Base-by-base conservation (phyloP, 2,113 vertebrate genomes). In the Euleptes europaea region DNA sequence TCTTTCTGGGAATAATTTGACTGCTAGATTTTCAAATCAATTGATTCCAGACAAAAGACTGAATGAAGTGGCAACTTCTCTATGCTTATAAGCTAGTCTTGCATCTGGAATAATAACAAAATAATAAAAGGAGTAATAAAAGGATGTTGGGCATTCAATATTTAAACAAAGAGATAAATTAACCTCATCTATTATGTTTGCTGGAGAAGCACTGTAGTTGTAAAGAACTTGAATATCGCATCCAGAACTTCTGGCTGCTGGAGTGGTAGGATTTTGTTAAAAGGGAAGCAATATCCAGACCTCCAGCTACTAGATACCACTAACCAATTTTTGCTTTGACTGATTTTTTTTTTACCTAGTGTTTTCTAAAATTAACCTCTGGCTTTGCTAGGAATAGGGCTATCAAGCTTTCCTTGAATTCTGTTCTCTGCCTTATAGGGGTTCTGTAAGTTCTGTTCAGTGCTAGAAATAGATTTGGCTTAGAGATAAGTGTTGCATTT, bases 131-230 rank as follows among this genome's bases (percentile, higher is more conserved):
- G n/a, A n/a, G n/a, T 73, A 70, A 87, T 78, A 3, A 60, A n/a
- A 42, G 73, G 26, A 57, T 54, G 15, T 78, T 83, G 74, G 57
- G 63, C 47, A 69, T 31, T 85, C 83, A n/a, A 42, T 69, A 60
- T 69, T 85, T 71, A 73, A 82, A 82, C 40, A 65, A 40, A 83
- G 65, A 87, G 67, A 87, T 75, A 83, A 87, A 87, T 87, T 72
- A 72, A 83, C 42, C 35, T 40, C 21, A 74, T 71, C 81, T 79
- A 15, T 73, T 87, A 72, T 69, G 73, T 78, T 73, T 78, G 74
- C 33, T 4, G 26, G 33, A 65, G 67, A 83, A 66, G 28, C 54
- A 51, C 51, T 83, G 14, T 75, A 83, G 73, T 87, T 79, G 72
- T 57, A 49, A 33, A 57, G 31, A 78, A 87, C 72, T 70, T 40